Base-by-base conservation (phyloP, 2,113 vertebrate genomes). In the Orthochromis indermauri region DNA sequence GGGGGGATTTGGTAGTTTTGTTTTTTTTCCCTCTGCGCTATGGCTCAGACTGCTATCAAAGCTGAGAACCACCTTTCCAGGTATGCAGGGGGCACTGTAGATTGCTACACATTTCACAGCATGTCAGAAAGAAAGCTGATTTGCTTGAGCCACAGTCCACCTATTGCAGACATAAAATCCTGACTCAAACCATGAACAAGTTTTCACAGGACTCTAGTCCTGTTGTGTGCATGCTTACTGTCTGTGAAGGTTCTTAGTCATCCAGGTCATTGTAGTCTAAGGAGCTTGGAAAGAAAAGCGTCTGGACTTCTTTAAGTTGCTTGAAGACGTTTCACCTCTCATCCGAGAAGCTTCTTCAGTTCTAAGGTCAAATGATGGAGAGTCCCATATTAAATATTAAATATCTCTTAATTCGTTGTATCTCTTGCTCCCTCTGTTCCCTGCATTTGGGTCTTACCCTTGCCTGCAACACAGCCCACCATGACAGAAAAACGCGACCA, bases 1-100 rank as follows among this genome's bases (percentile, higher is more conserved):
- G 51, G 85, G 31, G 73, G 83, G 68, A 85, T 91, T 87, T 76
- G 24, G 21, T 16, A 40, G 79, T 87, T 90, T 89, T 57, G 81
- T 47, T 83, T 33, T 31, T 42, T 73, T 47, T 1, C 14, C 35
- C 35, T 82, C 66, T 21, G 84, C 45, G 9, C 21, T 33, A n/a
- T 17, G 84, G 80, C 49, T 84, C 12, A 42, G 53, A 37, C 84
- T 85, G 47, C 55, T 71, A 84, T 90, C 71, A 81, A 83, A 86
- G 42, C 57, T n/a, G 53, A 85, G 42, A 57, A 82, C 42, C 24
- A 31, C 49, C 40, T 86, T 80, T 82, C 42, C 68, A 83, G 82
- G 53, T 63, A 47, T 81, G 80, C 78, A 71, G 13, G 2, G 37
- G 55, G 55, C 33, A 83, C 45, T 76, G 42, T 63, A 71, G 61